Conservation (phyloP, 2,113 vertebrate species). For the Corythaixoides concolor region DNA sequence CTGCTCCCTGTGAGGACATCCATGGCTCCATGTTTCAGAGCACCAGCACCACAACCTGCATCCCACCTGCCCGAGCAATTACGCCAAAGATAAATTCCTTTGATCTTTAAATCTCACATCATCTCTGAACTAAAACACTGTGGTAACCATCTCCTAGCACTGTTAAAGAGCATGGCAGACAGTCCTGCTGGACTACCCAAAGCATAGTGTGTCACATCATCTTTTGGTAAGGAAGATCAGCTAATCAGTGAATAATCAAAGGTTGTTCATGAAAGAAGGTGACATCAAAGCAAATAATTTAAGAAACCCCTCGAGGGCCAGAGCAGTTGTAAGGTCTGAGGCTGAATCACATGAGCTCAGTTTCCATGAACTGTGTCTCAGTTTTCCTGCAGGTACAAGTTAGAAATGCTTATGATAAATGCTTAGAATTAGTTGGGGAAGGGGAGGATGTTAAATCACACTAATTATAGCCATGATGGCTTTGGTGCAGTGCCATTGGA, state of each 20-base stretch:
- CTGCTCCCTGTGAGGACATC: neutral
- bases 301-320: constrained; percentile 72
- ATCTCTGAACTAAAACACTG: neutral
- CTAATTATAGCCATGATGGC: constrained; percentile 27
- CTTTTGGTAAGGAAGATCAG: constrained; percentile 49
- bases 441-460: constrained; percentile 41
- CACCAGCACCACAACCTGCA: neutral
- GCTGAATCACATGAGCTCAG: constrained; percentile 67
- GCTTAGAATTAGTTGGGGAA: constrained; percentile 52
- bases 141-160: neutral
- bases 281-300: constrained; percentile 72
- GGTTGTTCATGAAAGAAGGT: constrained; percentile 50
- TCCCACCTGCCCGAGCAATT: neutral
- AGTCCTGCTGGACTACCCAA: neutral
- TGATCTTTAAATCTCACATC: neutral
- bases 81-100: neutral
- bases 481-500: constrained; percentile 39
- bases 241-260: constrained; percentile 49
- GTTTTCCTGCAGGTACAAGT: constrained; percentile 70
- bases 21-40: neutral
- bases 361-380: constrained; percentile 71
- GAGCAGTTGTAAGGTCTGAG: constrained; percentile 68
- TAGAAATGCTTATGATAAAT: constrained; percentile 53
- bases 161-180: neutral
- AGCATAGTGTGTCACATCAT: neutral